Percentiles rank a stretch among this genome's conserved stretches.
phyloP scores from a whole-genome alignment of 2,797 vertebrate genomes.

The Gymnodraco acuticeps region DNA sequence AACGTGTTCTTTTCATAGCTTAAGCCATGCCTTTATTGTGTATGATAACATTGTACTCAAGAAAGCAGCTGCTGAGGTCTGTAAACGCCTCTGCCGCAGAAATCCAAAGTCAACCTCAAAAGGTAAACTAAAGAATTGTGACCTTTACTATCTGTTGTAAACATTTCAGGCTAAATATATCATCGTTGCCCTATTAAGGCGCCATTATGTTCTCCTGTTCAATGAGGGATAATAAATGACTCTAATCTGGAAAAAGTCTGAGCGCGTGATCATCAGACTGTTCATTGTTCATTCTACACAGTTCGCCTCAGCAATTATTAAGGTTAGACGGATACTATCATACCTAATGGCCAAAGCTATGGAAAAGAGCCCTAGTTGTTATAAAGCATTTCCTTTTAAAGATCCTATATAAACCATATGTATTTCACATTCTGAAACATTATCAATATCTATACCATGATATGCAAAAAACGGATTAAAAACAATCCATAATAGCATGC shows the following conservation, averaged over 20 bases:
- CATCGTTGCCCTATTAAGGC: too few species aligned
- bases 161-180: too few species aligned
- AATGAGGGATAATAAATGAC: too few species aligned
- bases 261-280: too few species aligned
- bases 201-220: too few species aligned
- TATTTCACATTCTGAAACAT: neutral
- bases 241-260: too few species aligned
- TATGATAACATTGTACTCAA: too few species aligned
- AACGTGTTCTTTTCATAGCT: constrained; percentile 10
- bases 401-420: neutral
- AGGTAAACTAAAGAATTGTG: neutral
- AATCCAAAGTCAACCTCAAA: too few species aligned
- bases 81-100: too few species aligned
- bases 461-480: neutral
- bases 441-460: neutral
- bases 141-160: neutral
- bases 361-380: constrained; percentile 14
- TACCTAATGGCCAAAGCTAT: neutral
- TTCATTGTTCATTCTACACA: too few species aligned
- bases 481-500: neutral
- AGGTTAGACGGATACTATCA: neutral
- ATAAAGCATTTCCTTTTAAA: neutral
- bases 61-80: too few species aligned
- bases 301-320: neutral
- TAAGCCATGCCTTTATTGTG: neutral